Conservation (phyloP, 2,888 invertebrate species). For the Meiosimyza decipiens region DNA sequence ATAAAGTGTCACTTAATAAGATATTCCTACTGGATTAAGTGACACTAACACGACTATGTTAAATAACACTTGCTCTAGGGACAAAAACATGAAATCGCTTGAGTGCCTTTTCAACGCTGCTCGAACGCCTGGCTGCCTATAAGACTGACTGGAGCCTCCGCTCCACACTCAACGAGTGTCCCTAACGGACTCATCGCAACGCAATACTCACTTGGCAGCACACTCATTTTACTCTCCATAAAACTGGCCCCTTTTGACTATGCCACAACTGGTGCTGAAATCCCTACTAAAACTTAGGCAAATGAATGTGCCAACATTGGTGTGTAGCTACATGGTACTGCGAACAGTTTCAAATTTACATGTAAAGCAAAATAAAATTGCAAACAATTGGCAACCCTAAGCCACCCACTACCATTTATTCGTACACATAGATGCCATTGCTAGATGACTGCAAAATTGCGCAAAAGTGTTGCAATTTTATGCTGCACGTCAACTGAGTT, state of each 20-base stretch:
- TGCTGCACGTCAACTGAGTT: conserved; percentile 6
- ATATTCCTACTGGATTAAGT: no score
- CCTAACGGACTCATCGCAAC: conserved; percentile 11
- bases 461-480: conserved; percentile 28
- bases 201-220: conserved; percentile 6
- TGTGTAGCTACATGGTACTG: neutral
- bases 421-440: no score
- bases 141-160: no score
- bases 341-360: neutral
- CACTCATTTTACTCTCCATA: neutral
- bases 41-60: no score
- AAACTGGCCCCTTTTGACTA: neutral
- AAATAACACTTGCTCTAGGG: neutral
- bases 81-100: conserved; percentile 32
- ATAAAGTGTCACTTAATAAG: no score
- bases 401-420: neutral
- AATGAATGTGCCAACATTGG: conserved; percentile 11
- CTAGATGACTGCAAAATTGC: conserved; percentile 18
- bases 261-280: neutral
- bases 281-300: neutral
- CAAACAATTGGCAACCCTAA: neutral
- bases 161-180: conserved; percentile 7
- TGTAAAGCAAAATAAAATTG: neutral
- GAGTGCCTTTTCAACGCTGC: conserved; percentile 36
- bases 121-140: conserved; percentile 23